Percentiles rank a stretch among this genome's conserved stretches.
phyloP scores from a whole-genome alignment of 1,140 invertebrate species.

The Caenorhabditis inopinata region DNA sequence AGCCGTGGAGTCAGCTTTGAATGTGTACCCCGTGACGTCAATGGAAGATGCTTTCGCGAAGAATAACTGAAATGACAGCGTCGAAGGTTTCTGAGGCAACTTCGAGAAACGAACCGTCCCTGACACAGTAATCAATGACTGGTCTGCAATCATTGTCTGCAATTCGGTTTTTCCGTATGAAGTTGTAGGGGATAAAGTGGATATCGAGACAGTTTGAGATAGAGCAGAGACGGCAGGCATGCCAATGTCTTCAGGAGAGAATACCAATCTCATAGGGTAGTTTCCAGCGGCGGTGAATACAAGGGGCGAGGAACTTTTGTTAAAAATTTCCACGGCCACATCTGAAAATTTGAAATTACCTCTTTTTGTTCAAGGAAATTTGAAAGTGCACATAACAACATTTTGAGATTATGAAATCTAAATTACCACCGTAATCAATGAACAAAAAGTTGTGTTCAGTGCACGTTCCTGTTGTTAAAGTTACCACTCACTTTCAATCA shows the following conservation, averaged over 20 bases:
- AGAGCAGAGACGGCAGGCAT: background rate
- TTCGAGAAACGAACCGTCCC: background rate
- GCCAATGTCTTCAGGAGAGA: background rate
- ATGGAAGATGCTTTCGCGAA: background rate
- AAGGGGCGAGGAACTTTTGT: background rate
- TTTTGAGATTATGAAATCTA: background rate
- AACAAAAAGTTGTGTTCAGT: too few species aligned
- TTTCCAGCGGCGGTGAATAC: background rate
- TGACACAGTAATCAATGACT: background rate
- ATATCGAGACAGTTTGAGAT: slow-evolving; percentile 10
- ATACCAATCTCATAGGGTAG: background rate
- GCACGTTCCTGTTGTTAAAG: too few species aligned
- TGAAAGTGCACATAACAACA: too few species aligned
- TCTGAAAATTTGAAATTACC: background rate
- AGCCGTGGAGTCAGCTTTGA: background rate
- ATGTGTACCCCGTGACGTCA: background rate
- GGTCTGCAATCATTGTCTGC: background rate
- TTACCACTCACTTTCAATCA: slow-evolving; percentile 4
- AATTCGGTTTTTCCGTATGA: background rate
- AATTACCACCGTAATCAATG: too few species aligned
- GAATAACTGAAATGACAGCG: background rate
- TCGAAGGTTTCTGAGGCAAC: background rate
- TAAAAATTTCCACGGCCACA: background rate
- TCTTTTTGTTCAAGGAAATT: too few species aligned
- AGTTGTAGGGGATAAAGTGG: background rate